phyloP scores from a whole-genome alignment of 2,113 vertebrate species.

The Emydocephalus ijimae region DNA sequence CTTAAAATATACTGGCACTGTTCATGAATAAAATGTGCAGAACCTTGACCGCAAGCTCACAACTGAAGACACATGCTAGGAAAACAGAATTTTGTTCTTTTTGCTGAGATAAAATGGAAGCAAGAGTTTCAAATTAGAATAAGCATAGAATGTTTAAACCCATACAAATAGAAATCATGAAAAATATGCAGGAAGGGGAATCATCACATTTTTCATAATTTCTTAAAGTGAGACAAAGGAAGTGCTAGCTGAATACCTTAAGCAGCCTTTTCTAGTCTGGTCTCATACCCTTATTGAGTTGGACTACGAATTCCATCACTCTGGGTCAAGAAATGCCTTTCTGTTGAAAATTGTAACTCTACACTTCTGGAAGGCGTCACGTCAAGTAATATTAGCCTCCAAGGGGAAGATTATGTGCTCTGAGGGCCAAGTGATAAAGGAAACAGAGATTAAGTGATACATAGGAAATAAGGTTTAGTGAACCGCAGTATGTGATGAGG shows the following conservation, averaged over 20 bases:
- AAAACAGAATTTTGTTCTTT: slow-evolving; percentile 6
- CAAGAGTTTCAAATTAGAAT: background rate
- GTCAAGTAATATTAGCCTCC: background rate
- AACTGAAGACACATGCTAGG: slow-evolving; percentile 4
- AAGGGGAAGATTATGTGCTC: background rate
- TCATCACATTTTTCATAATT: background rate
- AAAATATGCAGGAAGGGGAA: background rate
- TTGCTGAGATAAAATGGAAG: background rate
- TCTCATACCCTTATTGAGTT: background rate
- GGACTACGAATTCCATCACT: background rate
- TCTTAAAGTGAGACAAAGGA: background rate
- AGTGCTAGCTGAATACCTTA: background rate
- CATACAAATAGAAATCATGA: slow-evolving; percentile 13
- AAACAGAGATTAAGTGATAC: background rate
- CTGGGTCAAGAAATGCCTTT: background rate
- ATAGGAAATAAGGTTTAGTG: background rate
- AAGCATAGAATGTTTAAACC: background rate
- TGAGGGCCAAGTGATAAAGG: background rate
- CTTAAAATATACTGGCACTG: background rate
- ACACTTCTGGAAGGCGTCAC: background rate
- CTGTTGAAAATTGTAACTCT: background rate
- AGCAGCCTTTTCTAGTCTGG: background rate
- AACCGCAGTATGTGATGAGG: background rate
- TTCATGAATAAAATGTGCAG: slow-evolving; percentile 13
- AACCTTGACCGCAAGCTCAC: background rate